These are phyloP conservation scores for Doryteuthis pealeii DNA, from an alignment of 1,140 invertebrate species.

Conservation along the genomic window DNA sequence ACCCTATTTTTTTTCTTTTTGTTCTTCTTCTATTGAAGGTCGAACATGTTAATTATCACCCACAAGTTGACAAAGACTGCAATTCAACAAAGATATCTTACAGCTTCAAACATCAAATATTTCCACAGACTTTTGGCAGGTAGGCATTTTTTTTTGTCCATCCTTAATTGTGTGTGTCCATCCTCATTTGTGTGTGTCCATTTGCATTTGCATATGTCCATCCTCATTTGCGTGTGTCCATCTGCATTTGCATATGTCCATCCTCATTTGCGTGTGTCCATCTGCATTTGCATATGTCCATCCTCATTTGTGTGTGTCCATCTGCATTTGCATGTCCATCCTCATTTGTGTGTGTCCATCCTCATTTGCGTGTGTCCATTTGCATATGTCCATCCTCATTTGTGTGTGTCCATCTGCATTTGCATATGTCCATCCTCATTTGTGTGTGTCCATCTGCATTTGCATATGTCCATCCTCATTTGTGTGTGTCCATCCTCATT, in stretches of 20 bases:
- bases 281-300: not conserved
- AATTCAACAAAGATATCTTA: constrained; percentile 45
- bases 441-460: not conserved
- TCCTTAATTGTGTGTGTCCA: not conserved
- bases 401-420: not conserved
- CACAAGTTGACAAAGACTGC: constrained; percentile 39
- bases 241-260: too few species aligned
- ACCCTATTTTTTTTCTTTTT: too few species aligned
- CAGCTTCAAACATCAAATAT: constrained; percentile 27
- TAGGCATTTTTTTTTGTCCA: constrained; percentile 13
- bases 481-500: not conserved
- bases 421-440: not conserved
- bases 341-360: not conserved
- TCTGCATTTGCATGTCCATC: not conserved
- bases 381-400: not conserved
- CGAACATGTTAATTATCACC: constrained; percentile 30
- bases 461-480: not conserved
- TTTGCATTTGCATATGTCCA: too few species aligned
- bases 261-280: too few species aligned
- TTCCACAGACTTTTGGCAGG: constrained; percentile 43
- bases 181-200: not conserved
- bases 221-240: too few species aligned
- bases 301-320: not conserved
- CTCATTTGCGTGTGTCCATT: not conserved
- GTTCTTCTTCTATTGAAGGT: constrained; percentile 29